A percentile compares a stretch with the other conserved stretches of the same genome.
These are phyloP conservation scores for Plodia interpunctella DNA, from an alignment of 1,140 invertebrate genomes.

Conservation along the genomic window DNA sequence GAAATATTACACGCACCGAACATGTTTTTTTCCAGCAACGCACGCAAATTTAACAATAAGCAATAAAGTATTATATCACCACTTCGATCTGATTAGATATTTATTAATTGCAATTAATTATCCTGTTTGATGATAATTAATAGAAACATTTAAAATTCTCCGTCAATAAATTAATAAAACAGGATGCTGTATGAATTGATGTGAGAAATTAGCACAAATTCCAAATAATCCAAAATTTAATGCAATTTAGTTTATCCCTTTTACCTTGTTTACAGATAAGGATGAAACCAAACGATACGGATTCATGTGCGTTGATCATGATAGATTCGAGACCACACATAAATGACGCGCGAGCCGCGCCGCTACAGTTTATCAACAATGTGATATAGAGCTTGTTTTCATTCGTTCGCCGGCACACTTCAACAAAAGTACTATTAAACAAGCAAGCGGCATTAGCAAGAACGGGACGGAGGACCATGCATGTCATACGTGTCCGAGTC, in stretches of 20 bases:
- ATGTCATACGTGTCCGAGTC: constrained; percentile 1
- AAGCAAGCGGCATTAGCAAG: not conserved
- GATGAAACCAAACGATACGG: constrained; percentile 15
- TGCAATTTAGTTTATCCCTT: not conserved
- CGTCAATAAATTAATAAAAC: no score
- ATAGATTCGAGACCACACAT: constrained; percentile 1
- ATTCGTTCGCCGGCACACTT: constrained; percentile 25
- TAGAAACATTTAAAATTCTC: no score
- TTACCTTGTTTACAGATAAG: not conserved
- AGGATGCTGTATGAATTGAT: no score
- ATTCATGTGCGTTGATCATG: constrained; percentile 4
- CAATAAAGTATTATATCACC: no score
- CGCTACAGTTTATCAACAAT: constrained; percentile 23
- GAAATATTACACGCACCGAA: no score
- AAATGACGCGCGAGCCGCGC: not conserved
- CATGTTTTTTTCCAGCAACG: no score
- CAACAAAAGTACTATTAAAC: constrained; percentile 18
- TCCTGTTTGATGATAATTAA: no score
- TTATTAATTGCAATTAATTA: no score
- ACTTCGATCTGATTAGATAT: no score
- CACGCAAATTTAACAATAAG: no score
- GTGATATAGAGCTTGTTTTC: constrained; percentile 31
- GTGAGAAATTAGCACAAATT: not conserved
- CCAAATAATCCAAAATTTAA: not conserved
- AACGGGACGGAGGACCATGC: constrained; percentile 5